Base-by-base conservation (phyloP, 2,888 invertebrate species). In the Epistrophe eligans region DNA sequence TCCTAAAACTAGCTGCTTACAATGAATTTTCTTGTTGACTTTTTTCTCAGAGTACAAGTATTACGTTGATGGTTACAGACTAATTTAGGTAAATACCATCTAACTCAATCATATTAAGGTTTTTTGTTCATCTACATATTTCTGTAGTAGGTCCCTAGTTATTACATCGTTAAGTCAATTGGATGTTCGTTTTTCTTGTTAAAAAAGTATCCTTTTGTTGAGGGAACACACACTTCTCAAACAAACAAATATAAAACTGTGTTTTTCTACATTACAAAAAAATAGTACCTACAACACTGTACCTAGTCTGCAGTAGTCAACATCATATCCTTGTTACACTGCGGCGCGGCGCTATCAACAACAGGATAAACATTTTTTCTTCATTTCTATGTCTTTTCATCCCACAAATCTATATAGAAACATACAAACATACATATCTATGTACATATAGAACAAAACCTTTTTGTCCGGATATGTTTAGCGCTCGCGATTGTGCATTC, bases 401-500 rank as follows among this genome's bases (percentile, higher is more conserved):
- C 48, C 19, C n/a, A 62, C 19, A 62, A 8, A 60, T 2, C 38
- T 0, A 38, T 15, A 38, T 19, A 35, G n/a, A 58, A 19, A 45
- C 50, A 67, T 35, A 55, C 45, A 13, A 17, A 58, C 19, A 24
- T 19, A 40, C 17, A 10, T 40, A 57, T 43, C 17, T 17, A 11
- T 40, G 7, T 40, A 45, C 28, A 32, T 58, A 13, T 48, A 2
- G 45, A 15, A 24, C 24, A 7, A 52, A 19, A 43, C 40, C 24
- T 62, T 15, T 35, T 19, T 57, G 57, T 50, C 72, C 76, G 87
- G 82, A 83, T 79, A 79, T 87, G 83, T 87, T 87, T 87, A 85
- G 81, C 77, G 81, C 64, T 66, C 67, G 66, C 79, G 83, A 87
- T 87, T 87, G 83, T 83, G 83, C 79, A 87, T 87, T 87, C 83